Evolutionary conservation across 2,888 invertebrate species (phyloP).

Genomic region (Lasius fuliginosus): DNA sequence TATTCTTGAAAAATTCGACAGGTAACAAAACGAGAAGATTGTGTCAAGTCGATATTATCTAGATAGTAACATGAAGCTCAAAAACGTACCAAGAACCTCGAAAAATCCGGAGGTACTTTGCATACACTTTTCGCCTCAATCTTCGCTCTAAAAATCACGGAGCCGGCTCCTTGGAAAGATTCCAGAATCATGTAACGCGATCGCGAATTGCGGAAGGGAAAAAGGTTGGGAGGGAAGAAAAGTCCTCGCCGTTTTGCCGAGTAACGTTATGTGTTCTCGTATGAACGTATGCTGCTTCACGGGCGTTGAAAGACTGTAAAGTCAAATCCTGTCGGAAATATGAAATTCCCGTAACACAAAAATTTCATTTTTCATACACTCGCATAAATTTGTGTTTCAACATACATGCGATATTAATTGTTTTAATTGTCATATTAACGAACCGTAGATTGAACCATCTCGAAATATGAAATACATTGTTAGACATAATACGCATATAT

Average conservation of each 20-base stretch:
- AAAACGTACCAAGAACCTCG: slow-evolving; percentile 63
- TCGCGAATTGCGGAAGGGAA: slow-evolving; percentile 71
- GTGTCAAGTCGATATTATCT: slow-evolving; percentile 47
- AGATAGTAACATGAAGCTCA: slow-evolving; percentile 61
- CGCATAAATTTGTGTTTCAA: slow-evolving; percentile 37
- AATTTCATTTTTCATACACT: not conserved
- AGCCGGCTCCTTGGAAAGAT: slow-evolving; percentile 70
- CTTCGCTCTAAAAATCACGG: slow-evolving; percentile 75
- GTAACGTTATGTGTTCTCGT: slow-evolving; percentile 69
- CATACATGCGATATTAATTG: slow-evolving; percentile 1
- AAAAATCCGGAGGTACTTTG: slow-evolving; percentile 73
- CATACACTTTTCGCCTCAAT: slow-evolving; percentile 74
- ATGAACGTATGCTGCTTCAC: slow-evolving; percentile 68
- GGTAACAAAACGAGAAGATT: slow-evolving; percentile 38
- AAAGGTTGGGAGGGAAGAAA: slow-evolving; percentile 64
- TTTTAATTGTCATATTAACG: slow-evolving; percentile 40
- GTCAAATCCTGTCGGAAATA: slow-evolving; percentile 36
- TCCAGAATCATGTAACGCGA: slow-evolving; percentile 76
- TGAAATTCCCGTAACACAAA: slow-evolving; percentile 40
- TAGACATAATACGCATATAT: not conserved
- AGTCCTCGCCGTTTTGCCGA: slow-evolving; percentile 51
- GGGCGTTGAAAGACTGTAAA: slow-evolving; percentile 53
- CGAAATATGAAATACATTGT: slow-evolving; percentile 6
- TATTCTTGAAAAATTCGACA: slow-evolving; percentile 26
- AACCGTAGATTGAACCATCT: not conserved